These are phyloP conservation scores for Phortica magna DNA, from an alignment of 2,888 invertebrate species.

Conservation along the genomic window DNA sequence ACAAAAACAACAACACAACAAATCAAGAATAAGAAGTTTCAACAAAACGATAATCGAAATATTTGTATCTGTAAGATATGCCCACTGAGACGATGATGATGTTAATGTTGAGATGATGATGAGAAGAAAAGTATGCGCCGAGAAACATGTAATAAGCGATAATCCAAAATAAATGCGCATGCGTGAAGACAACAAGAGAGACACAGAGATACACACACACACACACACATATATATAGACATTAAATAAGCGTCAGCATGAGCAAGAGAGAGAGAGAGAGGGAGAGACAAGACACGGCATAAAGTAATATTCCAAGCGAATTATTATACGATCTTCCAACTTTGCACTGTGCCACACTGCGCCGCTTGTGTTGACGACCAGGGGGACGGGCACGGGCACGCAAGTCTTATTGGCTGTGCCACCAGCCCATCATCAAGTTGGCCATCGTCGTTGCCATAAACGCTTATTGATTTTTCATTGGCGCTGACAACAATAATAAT, in stretches of 20 bases:
- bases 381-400: no score
- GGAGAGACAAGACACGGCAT: slow-evolving; percentile 1
- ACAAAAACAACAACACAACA: slow-evolving; percentile 36
- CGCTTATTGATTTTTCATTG: slow-evolving; percentile 65
- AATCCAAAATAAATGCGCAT: slow-evolving; percentile 69
- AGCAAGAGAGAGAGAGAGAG: slow-evolving; percentile 15
- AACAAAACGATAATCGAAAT: slow-evolving; percentile 29
- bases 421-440: slow-evolving; percentile 39
- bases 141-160: slow-evolving; percentile 66
- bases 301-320: background rate
- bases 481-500: slow-evolving; percentile 42
- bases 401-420: no score
- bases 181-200: slow-evolving; percentile 54
- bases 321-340: background rate
- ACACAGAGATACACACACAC: slow-evolving; percentile 21
- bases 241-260: no score
- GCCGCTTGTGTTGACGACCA: background rate
- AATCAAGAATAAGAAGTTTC: background rate
- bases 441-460: slow-evolving; percentile 38
- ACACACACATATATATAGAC: no score
- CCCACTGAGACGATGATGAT: background rate
- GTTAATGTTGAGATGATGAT: background rate
- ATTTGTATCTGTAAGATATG: slow-evolving; percentile 11
- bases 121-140: background rate
- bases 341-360: background rate